Conservation (phyloP, 2,888 invertebrate genomes). For the Euzophera pinguis region DNA sequence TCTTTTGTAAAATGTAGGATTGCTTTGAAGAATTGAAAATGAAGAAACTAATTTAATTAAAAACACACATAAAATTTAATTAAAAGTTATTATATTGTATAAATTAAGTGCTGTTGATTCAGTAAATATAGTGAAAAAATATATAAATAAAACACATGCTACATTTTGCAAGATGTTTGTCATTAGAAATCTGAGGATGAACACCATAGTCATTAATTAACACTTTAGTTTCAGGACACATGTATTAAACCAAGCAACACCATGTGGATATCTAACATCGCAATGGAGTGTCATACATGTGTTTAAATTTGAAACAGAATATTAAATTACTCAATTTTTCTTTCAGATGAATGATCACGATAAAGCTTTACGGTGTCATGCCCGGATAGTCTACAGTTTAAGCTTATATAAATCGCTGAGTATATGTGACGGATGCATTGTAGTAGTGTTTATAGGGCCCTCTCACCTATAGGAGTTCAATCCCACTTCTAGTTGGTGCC, state of each 20-base stretch:
- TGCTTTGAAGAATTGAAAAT: not conserved
- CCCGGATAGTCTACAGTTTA: slow-evolving; percentile 57
- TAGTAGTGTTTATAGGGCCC: no score
- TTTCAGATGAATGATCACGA: slow-evolving; percentile 77
- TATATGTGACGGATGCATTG: slow-evolving; percentile 10
- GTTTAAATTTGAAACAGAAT: slow-evolving; percentile 48
- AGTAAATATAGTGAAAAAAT: no score
- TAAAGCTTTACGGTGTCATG: slow-evolving; percentile 65
- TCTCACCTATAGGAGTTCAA: no score
- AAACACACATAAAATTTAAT: not conserved
- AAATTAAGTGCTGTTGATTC: no score
- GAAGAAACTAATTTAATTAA: not conserved
- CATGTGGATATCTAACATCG: slow-evolving; percentile 42
- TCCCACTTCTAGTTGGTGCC: no score
- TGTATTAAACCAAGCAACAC: slow-evolving; percentile 60
- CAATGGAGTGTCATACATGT: slow-evolving; percentile 52
- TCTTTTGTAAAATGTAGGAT: not conserved
- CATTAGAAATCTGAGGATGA: slow-evolving; percentile 30
- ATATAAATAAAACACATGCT: no score
- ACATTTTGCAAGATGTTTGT: not conserved
- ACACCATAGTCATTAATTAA: slow-evolving; percentile 66
- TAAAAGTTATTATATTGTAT: no score
- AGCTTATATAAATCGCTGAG: slow-evolving; percentile 48
- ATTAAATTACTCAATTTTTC: slow-evolving; percentile 68
- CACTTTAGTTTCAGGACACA: slow-evolving; percentile 76